phyloP scores from a whole-genome alignment of 2,113 vertebrate species.

The Microcebus tavaratra region DNA sequence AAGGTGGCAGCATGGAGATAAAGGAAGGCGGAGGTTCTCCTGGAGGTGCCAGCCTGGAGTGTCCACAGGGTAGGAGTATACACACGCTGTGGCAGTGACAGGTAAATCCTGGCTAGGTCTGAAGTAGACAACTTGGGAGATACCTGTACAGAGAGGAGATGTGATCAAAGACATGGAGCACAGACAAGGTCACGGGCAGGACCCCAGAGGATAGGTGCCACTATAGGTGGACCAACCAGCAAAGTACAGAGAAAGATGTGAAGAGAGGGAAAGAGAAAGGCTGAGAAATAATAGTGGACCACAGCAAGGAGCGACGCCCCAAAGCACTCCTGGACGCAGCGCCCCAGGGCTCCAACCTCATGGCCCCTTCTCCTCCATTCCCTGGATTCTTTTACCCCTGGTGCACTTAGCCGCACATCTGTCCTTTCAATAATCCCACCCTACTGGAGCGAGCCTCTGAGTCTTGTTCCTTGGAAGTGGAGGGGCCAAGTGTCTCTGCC shows the following conservation, averaged over 20 bases:
- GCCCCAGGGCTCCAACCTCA: not conserved
- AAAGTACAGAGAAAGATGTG: not conserved
- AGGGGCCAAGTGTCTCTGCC: not conserved
- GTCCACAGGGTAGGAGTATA: not conserved
- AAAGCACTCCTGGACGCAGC: not conserved
- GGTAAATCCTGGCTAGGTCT: not conserved
- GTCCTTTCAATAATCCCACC: not conserved
- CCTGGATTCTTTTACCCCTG: not conserved
- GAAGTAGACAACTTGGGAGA: not conserved
- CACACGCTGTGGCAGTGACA: not conserved
- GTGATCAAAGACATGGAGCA: not conserved
- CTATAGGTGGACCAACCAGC: not conserved
- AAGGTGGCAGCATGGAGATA: not conserved
- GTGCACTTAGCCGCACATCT: not conserved
- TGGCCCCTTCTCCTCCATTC: not conserved
- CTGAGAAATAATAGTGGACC: too few relatives aligned
- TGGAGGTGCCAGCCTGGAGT: not conserved
- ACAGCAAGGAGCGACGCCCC: not conserved
- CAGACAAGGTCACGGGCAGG: not conserved
- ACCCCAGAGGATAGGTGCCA: too few relatives aligned
- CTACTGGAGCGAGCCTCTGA: not conserved
- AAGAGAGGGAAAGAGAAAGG: not conserved
- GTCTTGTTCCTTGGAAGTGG: not conserved
- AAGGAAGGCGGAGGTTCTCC: not conserved
- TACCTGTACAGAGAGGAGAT: rapidly evolving